Percentiles rank a stretch among this genome's conserved stretches.
Conservation (phyloP, 2,888 invertebrate species). For the Drosophila fungiperda region DNA sequence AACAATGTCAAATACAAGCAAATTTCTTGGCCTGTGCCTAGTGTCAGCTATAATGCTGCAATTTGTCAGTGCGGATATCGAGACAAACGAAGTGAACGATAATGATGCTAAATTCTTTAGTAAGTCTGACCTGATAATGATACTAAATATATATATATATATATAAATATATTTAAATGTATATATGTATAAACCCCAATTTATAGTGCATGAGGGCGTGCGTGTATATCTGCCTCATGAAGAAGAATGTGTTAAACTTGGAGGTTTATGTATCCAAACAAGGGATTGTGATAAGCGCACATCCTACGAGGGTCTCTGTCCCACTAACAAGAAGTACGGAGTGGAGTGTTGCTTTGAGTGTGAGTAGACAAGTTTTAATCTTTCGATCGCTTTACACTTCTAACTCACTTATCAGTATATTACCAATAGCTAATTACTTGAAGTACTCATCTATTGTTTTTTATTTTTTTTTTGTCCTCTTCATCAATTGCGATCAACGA, state of each 20-base stretch:
- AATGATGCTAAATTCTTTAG: slow-evolving; percentile 62
- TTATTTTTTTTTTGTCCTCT: slow-evolving; percentile 7
- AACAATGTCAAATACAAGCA: slow-evolving; percentile 57
- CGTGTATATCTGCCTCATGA: slow-evolving; percentile 78
- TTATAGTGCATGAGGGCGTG: slow-evolving; percentile 81
- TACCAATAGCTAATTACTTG: slow-evolving; percentile 40
- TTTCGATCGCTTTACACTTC: background rate
- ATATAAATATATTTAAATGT: background rate
- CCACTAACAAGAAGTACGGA: slow-evolving; percentile 74
- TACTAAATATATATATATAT: background rate
- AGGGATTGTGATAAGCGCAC: slow-evolving; percentile 80
- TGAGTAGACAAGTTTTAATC: slow-evolving; percentile 59
- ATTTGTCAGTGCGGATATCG: slow-evolving; percentile 67
- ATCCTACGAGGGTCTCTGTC: slow-evolving; percentile 82
- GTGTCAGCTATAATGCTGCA: slow-evolving; percentile 58
- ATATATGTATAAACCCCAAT: background rate
- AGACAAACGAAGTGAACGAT: slow-evolving; percentile 81
- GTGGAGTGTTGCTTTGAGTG: slow-evolving; percentile 85
- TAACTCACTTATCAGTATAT: slow-evolving; percentile 29
- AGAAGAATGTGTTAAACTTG: slow-evolving; percentile 82
- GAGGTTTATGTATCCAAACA: slow-evolving; percentile 82
- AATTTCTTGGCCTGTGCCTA: slow-evolving; percentile 60
- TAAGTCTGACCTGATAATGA: slow-evolving; percentile 62
- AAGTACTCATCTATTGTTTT: slow-evolving; percentile 42
- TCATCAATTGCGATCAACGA: slow-evolving; percentile 22